Evolutionary conservation across 2,113 vertebrate genomes (phyloP).

Genomic region (Xerus inauris): DNA sequence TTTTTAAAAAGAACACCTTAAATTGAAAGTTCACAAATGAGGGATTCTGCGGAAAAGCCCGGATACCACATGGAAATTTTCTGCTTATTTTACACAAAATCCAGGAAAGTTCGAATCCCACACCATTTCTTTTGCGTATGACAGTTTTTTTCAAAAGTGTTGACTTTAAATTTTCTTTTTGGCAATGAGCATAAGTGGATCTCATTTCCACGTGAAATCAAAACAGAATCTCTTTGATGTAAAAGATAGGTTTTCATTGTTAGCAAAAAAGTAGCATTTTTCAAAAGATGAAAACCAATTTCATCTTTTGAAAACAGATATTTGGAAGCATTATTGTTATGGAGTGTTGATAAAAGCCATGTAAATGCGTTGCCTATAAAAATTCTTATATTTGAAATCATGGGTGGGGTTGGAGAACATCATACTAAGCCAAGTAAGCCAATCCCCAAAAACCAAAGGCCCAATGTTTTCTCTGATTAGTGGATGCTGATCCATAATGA

Average conservation of each 20-base stretch:
- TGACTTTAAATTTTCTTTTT: background rate
- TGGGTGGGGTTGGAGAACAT: too few relatives aligned
- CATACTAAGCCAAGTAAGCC: too few relatives aligned
- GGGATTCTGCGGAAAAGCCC: background rate
- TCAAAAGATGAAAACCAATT: background rate
- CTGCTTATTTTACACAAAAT: background rate
- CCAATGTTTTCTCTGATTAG: too few relatives aligned
- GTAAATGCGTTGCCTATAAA: background rate
- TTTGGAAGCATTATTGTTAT: background rate
- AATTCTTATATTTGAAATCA: background rate
- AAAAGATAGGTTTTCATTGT: background rate
- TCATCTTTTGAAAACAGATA: background rate
- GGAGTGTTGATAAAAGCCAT: background rate
- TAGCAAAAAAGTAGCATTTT: background rate
- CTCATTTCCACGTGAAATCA: background rate
- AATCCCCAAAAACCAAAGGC: too few relatives aligned
- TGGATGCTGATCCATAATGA: too few relatives aligned
- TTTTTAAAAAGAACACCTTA: background rate
- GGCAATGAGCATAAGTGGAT: background rate
- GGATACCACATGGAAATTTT: background rate
- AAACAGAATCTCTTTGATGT: background rate
- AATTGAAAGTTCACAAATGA: background rate
- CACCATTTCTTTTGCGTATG: background rate
- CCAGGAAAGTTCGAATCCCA: background rate
- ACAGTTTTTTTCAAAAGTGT: background rate